Conservation (phyloP, 1,140 invertebrate genomes). For the Goniozus legneri region DNA sequence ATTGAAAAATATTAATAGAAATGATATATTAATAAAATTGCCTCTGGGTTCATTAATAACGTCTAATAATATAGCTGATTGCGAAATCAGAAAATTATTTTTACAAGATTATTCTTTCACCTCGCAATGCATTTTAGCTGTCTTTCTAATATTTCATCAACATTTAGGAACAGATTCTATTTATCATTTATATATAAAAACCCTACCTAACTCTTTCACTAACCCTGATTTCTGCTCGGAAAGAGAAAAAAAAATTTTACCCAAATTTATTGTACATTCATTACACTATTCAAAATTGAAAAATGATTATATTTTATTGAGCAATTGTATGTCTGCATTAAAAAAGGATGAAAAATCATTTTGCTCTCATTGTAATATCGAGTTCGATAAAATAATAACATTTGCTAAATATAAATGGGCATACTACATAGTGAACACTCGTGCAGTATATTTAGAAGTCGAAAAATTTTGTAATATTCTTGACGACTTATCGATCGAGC, state of each 20-base stretch:
- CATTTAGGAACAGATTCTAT: slow-evolving; percentile 47
- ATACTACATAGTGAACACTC: slow-evolving; percentile 74
- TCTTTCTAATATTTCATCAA: slow-evolving; percentile 60
- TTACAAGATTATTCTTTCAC: slow-evolving; percentile 38
- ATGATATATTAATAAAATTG: slow-evolving; percentile 58
- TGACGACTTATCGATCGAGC: slow-evolving; percentile 29
- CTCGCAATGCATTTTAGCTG: slow-evolving; percentile 58
- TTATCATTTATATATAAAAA: slow-evolving; percentile 58
- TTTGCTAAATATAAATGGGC: slow-evolving; percentile 54
- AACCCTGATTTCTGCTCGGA: slow-evolving; percentile 53
- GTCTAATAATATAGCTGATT: slow-evolving; percentile 43
- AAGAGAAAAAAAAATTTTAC: slow-evolving; percentile 37
- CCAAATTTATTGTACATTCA: slow-evolving; percentile 26
- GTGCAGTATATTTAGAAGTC: slow-evolving; percentile 65
- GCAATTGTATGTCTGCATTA: slow-evolving; percentile 13
- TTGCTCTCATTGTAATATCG: slow-evolving; percentile 47
- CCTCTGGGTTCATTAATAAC: slow-evolving; percentile 59
- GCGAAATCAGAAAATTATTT: slow-evolving; percentile 51
- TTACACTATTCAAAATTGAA: slow-evolving; percentile 24
- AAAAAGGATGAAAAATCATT: slow-evolving; percentile 3
- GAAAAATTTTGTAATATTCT: too few species aligned
- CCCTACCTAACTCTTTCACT: slow-evolving; percentile 58
- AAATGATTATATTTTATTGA: slow-evolving; percentile 27
- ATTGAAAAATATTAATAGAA: slow-evolving; percentile 49
- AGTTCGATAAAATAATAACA: slow-evolving; percentile 45